Evolutionary conservation across 2,888 invertebrate species (phyloP).

Genomic region (Monochamus alternatus): DNA sequence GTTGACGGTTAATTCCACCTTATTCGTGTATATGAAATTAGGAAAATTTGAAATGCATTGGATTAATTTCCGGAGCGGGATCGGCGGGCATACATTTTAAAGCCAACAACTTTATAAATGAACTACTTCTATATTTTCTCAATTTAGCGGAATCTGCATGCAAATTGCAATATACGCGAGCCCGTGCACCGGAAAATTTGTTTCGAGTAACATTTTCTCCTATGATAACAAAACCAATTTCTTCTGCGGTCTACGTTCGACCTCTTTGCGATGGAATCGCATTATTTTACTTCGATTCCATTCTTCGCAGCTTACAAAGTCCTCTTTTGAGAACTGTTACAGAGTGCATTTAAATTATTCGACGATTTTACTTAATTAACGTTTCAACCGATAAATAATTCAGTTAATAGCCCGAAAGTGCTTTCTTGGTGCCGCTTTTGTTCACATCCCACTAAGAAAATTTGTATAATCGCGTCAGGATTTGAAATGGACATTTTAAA

Average conservation of each 20-base stretch:
- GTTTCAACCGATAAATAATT: slow-evolving; percentile 31
- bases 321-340: slow-evolving; percentile 28
- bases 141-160: slow-evolving; percentile 6
- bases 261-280: slow-evolving; percentile 5
- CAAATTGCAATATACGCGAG: slow-evolving; percentile 7
- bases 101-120: not conserved
- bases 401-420: slow-evolving; percentile 10
- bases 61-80: not conserved
- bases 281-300: slow-evolving; percentile 26
- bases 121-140: slow-evolving; percentile 9
- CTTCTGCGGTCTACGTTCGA: slow-evolving; percentile 14
- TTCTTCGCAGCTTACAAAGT: slow-evolving; percentile 18
- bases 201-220: slow-evolving; percentile 23
- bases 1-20: not conserved
- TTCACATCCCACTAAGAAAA: not conserved
- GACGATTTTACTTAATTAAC: slow-evolving; percentile 33
- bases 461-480: too few relatives aligned
- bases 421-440: not conserved
- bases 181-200: slow-evolving; percentile 23
- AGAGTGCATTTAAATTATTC: slow-evolving; percentile 28
- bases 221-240: slow-evolving; percentile 36
- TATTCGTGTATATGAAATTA: not conserved
- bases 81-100: not conserved
- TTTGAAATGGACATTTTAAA: too few relatives aligned
- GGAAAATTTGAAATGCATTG: slow-evolving; percentile 13